Base-by-base conservation (phyloP, 2,113 vertebrate species). In the Eptesicus fuscus region DNA sequence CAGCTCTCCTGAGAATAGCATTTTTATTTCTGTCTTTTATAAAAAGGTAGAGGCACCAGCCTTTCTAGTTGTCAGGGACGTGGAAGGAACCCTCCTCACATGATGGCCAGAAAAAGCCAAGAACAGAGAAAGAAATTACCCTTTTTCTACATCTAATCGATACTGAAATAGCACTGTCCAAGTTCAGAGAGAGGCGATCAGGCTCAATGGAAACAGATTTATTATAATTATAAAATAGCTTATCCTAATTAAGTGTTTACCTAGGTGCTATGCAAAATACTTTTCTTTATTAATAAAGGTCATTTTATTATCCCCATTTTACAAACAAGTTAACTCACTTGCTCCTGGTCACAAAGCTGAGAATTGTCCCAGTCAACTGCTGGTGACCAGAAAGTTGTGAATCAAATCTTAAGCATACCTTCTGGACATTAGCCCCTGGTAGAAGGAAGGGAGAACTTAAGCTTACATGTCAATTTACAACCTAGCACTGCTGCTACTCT, bases 21-120 rank as follows among this genome's bases (percentile, higher is more conserved):
- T 71, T 94, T 93, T 95, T 96, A 97, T 96, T 96, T 97, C 90
- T 94, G 95, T 92, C 90, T 95, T 93, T 95, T 88, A 63, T 79
- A 83, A 92, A 95, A 95, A 96, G 92, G 93, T 97, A 92, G 88
- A 95, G 18, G 51, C 53, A 78, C n/a, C 77, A 70, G 73, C 84
- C 92, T 83, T 96, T 95, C 93, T 96, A 74, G 42, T 69, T 94
- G 47, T 92, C 78, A 67, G 44, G 44, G 49, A 42, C 74, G n/a
- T 93, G 63, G 14, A 93, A 96, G 71, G 70, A 96, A 88, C 35
- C 74, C 20, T 44, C 18, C n/a, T 96, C 44, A 76, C 11, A 70
- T 10, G 79, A 80, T 61, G 42, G 5, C 44, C 56, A 87, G 95
- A 77, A 93, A 92, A 91, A 86, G 9, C 28, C 32, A 88, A 42